phyloP scores from a whole-genome alignment of 2,797 vertebrate species.

The Phalloptychus januarius region DNA sequence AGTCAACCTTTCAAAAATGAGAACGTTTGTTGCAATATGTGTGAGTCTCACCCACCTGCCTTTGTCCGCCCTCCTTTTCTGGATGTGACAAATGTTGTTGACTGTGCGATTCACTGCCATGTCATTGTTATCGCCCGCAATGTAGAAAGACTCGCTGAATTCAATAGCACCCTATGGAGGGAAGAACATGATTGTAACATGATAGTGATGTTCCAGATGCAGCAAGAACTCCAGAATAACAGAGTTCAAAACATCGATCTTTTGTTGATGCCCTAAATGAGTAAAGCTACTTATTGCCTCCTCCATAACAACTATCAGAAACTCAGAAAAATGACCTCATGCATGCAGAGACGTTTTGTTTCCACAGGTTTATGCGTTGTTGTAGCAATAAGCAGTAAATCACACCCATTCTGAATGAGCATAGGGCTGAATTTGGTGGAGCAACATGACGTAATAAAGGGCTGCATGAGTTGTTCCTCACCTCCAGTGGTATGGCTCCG shows the following conservation, averaged over 20 bases:
- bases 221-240: neutral
- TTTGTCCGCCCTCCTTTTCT: constrained; percentile 85
- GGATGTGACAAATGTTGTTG: constrained; percentile 90
- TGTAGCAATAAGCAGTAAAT: neutral
- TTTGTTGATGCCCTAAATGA: neutral
- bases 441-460: neutral
- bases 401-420: neutral
- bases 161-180: constrained; percentile 88
- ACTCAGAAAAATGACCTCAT: neutral
- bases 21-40: neutral
- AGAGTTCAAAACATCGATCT: neutral
- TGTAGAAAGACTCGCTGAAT: constrained; percentile 87
- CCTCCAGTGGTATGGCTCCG: constrained; percentile 96
- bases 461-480: constrained; percentile 60
- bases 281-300: neutral
- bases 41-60: constrained; percentile 80
- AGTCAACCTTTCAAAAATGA: neutral
- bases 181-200: constrained; percentile 9
- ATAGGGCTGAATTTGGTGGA: neutral
- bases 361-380: neutral
- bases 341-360: neutral
- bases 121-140: constrained; percentile 93
- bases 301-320: neutral
- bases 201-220: neutral
- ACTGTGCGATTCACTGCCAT: constrained; percentile 92